phyloP scores from a whole-genome alignment of 2,888 invertebrate genomes.

The Ophraella communa region DNA sequence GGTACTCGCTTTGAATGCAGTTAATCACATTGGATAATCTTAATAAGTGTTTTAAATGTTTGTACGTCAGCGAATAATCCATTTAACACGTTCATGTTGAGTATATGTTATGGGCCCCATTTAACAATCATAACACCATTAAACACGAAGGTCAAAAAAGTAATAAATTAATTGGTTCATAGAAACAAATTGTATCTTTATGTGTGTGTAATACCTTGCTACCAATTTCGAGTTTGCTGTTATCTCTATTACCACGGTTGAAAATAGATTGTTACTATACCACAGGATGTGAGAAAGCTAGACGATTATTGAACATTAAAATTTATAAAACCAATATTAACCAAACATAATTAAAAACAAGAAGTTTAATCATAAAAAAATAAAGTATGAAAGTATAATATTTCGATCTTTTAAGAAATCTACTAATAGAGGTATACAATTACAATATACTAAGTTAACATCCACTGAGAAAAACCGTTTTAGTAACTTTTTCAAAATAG shows the following conservation, averaged over 20 bases:
- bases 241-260: conserved; percentile 4
- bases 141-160: conserved; percentile 35
- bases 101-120: not conserved
- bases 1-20: too few relatives aligned
- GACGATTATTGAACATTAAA: not conserved
- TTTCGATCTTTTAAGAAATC: too few relatives aligned
- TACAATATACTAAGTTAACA: too few relatives aligned
- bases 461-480: too few relatives aligned
- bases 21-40: too few relatives aligned
- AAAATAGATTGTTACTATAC: not conserved
- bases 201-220: conserved; percentile 21
- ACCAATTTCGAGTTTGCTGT: conserved; percentile 15
- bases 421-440: too few relatives aligned
- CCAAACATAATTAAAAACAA: too few relatives aligned
- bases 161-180: conserved; percentile 36
- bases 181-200: conserved; percentile 29
- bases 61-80: not conserved
- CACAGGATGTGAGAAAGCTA: not conserved
- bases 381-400: too few relatives aligned
- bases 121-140: conserved; percentile 28
- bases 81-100: not conserved
- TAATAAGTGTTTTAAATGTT: not conserved
- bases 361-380: too few relatives aligned
- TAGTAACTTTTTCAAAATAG: too few relatives aligned
- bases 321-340: too few relatives aligned